Conservation (phyloP, 1,140 invertebrate genomes). For the Brachionus calyciflorus region DNA sequence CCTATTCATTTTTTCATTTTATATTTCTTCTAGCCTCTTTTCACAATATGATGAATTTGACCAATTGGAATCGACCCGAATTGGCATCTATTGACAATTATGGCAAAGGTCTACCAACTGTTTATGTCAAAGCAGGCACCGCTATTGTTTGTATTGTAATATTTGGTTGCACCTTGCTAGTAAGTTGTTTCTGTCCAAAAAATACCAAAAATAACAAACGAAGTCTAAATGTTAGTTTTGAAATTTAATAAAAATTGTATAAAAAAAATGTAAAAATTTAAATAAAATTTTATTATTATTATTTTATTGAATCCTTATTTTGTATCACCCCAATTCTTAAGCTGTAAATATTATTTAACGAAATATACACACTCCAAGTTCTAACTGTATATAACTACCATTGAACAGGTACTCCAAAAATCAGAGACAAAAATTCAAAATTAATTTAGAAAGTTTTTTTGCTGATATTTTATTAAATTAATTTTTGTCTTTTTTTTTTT, state of each 20-base stretch:
- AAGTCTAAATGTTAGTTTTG: conserved; percentile 40
- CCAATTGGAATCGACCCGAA: conserved; percentile 81
- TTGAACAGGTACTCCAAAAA: too few relatives aligned
- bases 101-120: conserved; percentile 52
- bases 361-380: too few relatives aligned
- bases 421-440: too few relatives aligned
- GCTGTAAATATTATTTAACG: too few relatives aligned
- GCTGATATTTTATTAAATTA: too few relatives aligned
- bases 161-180: conserved; percentile 50
- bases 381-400: too few relatives aligned
- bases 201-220: not conserved
- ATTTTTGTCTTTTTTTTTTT: too few relatives aligned
- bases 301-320: too few relatives aligned
- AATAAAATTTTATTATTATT: too few relatives aligned
- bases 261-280: too few relatives aligned
- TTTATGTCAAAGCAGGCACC: conserved; percentile 54
- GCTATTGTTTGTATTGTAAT: conserved; percentile 52
- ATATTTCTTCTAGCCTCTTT: conserved; percentile 94
- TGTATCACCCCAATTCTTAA: too few relatives aligned
- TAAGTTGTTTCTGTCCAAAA: conserved; percentile 33
- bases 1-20: conserved; percentile 95
- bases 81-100: conserved; percentile 50
- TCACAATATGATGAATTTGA: conserved; percentile 99
- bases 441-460: too few relatives aligned
- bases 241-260: conserved; percentile 23